A percentile compares a stretch with the other conserved stretches of the same genome.
Conservation (phyloP, 2,113 vertebrate species). For the Asarcornis scutulata region DNA sequence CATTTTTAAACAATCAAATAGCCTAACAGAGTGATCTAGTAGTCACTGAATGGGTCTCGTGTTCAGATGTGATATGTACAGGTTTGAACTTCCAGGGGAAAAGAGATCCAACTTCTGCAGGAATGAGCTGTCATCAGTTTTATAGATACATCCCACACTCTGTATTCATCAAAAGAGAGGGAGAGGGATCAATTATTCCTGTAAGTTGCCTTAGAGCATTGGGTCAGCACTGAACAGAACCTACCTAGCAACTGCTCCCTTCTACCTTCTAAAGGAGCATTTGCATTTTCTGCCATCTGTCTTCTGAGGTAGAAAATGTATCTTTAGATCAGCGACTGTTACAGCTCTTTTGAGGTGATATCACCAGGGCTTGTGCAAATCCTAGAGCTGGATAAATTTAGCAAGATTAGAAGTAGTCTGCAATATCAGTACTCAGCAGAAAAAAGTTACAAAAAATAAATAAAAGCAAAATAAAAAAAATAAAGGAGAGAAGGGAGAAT, state of each 20-base stretch:
- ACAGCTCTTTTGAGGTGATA: background rate
- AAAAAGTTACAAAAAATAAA: background rate
- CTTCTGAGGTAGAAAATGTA: background rate
- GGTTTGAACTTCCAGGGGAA: background rate
- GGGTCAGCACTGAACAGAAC: background rate
- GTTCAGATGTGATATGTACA: background rate
- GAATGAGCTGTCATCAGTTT: background rate
- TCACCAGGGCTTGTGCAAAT: background rate
- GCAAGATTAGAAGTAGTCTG: background rate
- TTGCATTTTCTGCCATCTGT: background rate
- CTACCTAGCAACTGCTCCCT: background rate
- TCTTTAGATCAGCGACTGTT: background rate
- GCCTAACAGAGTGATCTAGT: background rate
- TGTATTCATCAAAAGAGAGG: rapidly evolving
- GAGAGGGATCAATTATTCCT: background rate
- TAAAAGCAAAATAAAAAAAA: too few species aligned
- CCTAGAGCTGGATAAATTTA: background rate
- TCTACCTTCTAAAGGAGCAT: background rate
- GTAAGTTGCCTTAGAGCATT: rapidly evolving
- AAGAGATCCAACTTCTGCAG: background rate
- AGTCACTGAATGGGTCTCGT: background rate
- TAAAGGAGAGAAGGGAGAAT: background rate
- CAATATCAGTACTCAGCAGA: background rate
- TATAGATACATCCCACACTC: background rate
- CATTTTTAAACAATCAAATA: background rate